Conservation (phyloP, 2,113 vertebrate species). For the Chitala chitala region DNA sequence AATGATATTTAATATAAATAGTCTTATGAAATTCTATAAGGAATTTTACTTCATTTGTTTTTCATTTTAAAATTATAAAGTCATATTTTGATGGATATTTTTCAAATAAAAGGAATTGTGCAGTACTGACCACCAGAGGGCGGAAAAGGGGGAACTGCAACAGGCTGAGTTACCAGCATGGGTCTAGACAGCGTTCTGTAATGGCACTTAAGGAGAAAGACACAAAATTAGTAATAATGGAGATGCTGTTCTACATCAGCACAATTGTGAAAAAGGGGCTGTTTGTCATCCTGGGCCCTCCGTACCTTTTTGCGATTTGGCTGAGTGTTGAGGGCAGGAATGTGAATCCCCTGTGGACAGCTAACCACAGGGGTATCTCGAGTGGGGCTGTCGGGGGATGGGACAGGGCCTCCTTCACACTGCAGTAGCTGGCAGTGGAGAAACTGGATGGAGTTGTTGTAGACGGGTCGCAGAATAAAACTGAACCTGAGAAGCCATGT, state of each 20-base stretch:
- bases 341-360: conserved; percentile 33
- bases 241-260: neutral
- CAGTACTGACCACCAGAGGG: conserved; percentile 40
- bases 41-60: too few species aligned
- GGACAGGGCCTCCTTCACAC: conserved; percentile 37
- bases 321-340: conserved; percentile 49
- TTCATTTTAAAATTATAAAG: neutral
- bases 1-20: conserved; percentile 6
- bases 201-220: conserved; percentile 53
- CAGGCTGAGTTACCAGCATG: conserved; percentile 59
- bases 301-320: conserved; percentile 47
- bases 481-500: conserved; percentile 51
- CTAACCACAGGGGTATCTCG: neutral
- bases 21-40: too few species aligned
- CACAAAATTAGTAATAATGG: neutral
- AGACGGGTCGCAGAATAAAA: conserved; percentile 57
- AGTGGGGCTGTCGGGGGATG: neutral
- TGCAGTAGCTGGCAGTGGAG: conserved; percentile 66
- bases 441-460: conserved; percentile 66
- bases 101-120: neutral
- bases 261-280: neutral
- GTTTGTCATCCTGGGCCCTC: neutral
- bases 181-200: conserved; percentile 64
- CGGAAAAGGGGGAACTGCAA: conserved; percentile 31
- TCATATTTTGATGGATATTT: neutral